These are phyloP conservation scores for Cottus gobio DNA, from an alignment of 2,113 vertebrate species.

Conservation along the genomic window DNA sequence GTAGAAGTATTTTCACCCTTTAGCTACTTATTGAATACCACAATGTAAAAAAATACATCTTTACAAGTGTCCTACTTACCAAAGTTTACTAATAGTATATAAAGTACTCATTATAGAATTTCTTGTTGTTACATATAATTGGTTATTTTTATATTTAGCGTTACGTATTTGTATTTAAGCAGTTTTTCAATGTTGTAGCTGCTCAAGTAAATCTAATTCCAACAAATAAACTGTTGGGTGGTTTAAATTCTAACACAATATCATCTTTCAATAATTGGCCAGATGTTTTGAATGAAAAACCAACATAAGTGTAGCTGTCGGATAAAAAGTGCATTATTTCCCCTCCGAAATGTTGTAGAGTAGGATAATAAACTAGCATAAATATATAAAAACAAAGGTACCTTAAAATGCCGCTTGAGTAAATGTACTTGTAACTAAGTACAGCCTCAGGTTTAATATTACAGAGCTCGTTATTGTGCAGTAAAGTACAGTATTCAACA, in stretches of 20 bases:
- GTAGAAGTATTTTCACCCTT: neutral
- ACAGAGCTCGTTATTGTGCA: neutral
- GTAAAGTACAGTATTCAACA: neutral
- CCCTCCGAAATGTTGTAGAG: neutral
- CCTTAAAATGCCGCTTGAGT: neutral
- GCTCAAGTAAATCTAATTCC: neutral
- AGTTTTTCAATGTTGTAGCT: neutral
- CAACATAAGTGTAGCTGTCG: neutral
- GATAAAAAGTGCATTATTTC: conserved; percentile 2
- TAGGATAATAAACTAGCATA: neutral
- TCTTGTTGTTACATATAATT: neutral
- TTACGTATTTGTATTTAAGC: neutral
- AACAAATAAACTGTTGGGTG: neutral
- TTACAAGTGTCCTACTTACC: neutral
- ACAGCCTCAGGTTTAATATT: neutral
- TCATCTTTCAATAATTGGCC: neutral
- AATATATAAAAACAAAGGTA: neutral
- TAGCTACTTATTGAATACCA: neutral
- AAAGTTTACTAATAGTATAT: neutral
- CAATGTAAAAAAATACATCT: neutral
- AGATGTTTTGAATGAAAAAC: conserved; percentile 1
- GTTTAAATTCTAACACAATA: neutral
- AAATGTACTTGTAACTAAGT: neutral
- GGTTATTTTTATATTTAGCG: neutral
- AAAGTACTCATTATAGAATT: neutral